Conservation (phyloP, 2,888 invertebrate genomes). For the Balanococcus diminutus region DNA sequence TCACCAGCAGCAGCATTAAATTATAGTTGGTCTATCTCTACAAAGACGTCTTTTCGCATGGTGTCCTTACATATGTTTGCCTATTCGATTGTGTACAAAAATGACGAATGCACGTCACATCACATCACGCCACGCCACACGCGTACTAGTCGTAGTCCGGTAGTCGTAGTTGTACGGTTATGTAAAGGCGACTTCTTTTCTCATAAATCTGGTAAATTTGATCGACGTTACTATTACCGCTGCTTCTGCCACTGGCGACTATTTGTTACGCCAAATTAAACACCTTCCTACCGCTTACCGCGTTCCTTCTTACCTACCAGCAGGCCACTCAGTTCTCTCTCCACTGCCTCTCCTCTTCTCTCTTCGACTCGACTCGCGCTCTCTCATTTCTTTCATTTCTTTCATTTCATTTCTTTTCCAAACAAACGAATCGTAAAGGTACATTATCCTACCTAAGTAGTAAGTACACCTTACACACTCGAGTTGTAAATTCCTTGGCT, state of each 20-base stretch:
- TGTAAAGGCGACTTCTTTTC: neutral
- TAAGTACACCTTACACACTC: no score
- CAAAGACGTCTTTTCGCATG: no score
- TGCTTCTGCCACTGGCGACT: neutral
- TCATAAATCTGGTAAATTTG: neutral
- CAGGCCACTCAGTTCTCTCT: neutral
- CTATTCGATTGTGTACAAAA: neutral
- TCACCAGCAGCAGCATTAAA: neutral
- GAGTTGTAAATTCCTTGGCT: no score
- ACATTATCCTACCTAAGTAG: no score
- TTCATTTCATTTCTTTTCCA: no score
- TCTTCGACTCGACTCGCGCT: no score
- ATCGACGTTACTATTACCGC: neutral
- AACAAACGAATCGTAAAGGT: neutral
- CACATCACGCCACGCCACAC: neutral
- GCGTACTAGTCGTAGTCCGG: neutral
- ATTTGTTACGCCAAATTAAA: neutral
- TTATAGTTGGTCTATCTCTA: no score
- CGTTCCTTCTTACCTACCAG: neutral
- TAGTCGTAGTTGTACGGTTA: neutral
- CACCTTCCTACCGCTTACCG: neutral
- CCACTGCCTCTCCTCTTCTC: neutral
- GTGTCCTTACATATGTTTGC: neutral
- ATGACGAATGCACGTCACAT: no score
- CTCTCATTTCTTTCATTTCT: no score